Conservation (phyloP, 2,888 invertebrate genomes). For the Apamea crenata region DNA sequence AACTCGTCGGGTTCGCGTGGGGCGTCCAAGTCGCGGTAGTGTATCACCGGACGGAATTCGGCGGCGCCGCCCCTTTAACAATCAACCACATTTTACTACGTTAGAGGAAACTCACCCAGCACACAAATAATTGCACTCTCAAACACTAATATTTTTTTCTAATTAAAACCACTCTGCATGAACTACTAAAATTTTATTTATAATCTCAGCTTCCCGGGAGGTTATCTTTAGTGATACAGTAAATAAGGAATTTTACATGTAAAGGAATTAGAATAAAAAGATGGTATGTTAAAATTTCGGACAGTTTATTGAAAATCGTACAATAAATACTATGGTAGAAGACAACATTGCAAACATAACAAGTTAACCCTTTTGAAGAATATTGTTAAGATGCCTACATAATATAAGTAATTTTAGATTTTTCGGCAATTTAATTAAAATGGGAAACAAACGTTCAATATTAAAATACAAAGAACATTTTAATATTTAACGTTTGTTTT, state of each 20-base stretch:
- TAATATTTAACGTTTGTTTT: slow-evolving; percentile 8
- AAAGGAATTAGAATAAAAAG: slow-evolving; percentile 68
- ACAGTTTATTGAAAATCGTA: slow-evolving; percentile 77
- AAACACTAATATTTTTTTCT: slow-evolving; percentile 53
- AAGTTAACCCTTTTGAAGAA: slow-evolving; percentile 12
- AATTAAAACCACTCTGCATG: slow-evolving; percentile 64
- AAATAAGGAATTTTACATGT: slow-evolving; percentile 11
- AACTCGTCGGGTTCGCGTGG: slow-evolving; percentile 97
- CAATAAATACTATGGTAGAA: slow-evolving; percentile 60
- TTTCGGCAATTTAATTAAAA: slow-evolving; percentile 12
- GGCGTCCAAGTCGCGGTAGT: slow-evolving; percentile 98
- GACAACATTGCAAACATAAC: slow-evolving; percentile 53
- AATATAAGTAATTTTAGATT: slow-evolving; percentile 13
- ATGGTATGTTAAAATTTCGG: slow-evolving; percentile 66
- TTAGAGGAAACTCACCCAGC: slow-evolving; percentile 68
- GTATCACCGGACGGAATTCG: slow-evolving; percentile 96
- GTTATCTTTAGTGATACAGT: slow-evolving; percentile 33
- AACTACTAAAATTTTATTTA: slow-evolving; percentile 45
- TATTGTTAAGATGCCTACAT: slow-evolving; percentile 10
- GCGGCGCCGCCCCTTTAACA: slow-evolving; percentile 93
- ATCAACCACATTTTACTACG: slow-evolving; percentile 78
- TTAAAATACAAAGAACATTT: background rate
- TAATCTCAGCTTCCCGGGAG: slow-evolving; percentile 86
- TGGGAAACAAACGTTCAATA: background rate
- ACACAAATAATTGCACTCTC: slow-evolving; percentile 68